Evolutionary conservation across 2,797 vertebrate genomes (phyloP).

Genomic region (Hapalemur alaotrensis): DNA sequence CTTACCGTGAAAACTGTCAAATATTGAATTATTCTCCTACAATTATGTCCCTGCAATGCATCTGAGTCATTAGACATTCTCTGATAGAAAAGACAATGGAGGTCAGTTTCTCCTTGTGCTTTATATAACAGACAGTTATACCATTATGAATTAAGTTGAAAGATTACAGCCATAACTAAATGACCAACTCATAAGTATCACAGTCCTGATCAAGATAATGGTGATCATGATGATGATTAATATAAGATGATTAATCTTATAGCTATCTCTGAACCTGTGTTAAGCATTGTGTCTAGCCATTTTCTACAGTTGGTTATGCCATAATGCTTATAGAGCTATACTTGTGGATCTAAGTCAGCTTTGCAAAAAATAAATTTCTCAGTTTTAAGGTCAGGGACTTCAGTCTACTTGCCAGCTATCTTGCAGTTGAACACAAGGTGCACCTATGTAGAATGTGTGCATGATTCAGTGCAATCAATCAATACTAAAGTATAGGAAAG

Average conservation of each 20-base stretch:
- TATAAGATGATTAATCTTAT: conserved; percentile 47
- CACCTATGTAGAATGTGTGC: neutral
- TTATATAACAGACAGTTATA: conserved; percentile 44
- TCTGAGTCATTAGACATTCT: neutral
- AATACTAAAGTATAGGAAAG: neutral
- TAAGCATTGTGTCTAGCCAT: conserved; percentile 38
- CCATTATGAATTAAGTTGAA: conserved; percentile 63
- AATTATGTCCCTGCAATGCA: conserved; percentile 11
- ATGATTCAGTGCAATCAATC: neutral
- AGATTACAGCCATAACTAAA: conserved; percentile 60
- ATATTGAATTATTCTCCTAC: conserved; percentile 43
- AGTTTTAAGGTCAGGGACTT: neutral
- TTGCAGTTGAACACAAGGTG: neutral
- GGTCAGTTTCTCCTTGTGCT: conserved; percentile 60
- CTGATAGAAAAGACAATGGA: conserved; percentile 42
- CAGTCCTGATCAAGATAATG: neutral
- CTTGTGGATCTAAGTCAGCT: neutral
- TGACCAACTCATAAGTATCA: conserved; percentile 52
- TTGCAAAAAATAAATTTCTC: neutral
- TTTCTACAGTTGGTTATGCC: neutral
- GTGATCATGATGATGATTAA: conserved; percentile 55
- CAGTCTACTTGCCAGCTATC: neutral
- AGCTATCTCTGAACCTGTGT: neutral
- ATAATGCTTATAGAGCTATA: neutral
- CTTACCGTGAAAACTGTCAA: conserved; percentile 26